phyloP scores from a whole-genome alignment of 2,888 invertebrate species.

The Drosophila tripunctata region DNA sequence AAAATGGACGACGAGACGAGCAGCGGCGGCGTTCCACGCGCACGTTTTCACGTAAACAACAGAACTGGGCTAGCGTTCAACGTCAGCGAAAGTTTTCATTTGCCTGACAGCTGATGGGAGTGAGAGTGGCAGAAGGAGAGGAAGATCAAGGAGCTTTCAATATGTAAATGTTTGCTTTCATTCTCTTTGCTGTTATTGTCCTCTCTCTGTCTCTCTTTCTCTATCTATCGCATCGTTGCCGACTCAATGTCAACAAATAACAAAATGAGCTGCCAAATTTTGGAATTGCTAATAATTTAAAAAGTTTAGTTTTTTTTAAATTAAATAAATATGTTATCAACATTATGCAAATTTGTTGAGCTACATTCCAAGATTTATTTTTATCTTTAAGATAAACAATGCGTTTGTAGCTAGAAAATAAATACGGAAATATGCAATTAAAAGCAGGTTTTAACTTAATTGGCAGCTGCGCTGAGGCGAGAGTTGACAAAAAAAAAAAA shows the following conservation, averaged over 20 bases:
- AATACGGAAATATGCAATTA: background rate
- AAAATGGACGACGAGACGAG: constrained; percentile 13
- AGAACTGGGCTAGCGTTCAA: constrained; percentile 71
- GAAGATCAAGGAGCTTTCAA: constrained; percentile 57
- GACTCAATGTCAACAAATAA: constrained; percentile 55
- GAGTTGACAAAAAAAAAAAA: too few species aligned
- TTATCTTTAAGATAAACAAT: too few species aligned
- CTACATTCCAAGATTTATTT: background rate
- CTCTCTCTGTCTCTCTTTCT: constrained; percentile 19
- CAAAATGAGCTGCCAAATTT: constrained; percentile 12
- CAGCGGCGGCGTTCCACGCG: constrained; percentile 57
- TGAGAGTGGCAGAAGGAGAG: background rate
- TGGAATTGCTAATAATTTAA: background rate
- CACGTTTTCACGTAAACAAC: constrained; percentile 76
- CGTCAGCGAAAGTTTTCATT: constrained; percentile 64
- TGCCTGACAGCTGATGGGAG: too few species aligned
- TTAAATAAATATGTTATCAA: background rate
- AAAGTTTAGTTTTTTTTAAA: too few species aligned
- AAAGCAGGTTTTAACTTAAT: background rate
- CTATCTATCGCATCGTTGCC: constrained; percentile 8
- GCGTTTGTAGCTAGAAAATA: background rate
- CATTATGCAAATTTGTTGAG: too few species aligned
- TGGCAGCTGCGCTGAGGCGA: background rate
- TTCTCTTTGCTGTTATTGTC: constrained; percentile 51
- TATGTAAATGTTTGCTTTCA: constrained; percentile 61